These are phyloP conservation scores for Spea bombifrons DNA, from an alignment of 2,113 vertebrate species.

Conservation along the genomic window DNA sequence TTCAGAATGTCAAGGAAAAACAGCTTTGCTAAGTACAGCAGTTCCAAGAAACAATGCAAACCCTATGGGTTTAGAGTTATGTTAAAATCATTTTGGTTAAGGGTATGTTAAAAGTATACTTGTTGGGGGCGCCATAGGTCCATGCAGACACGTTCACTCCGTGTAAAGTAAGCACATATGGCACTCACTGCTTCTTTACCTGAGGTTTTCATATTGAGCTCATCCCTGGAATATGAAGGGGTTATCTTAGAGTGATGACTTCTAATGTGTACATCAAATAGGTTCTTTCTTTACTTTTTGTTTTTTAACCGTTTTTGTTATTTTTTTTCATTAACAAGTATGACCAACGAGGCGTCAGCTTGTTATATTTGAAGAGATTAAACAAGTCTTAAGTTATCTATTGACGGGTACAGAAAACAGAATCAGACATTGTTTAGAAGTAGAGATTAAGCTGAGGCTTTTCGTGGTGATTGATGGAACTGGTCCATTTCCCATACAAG, in stretches of 20 bases:
- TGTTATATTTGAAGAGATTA: conserved; percentile 63
- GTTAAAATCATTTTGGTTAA: too few species aligned
- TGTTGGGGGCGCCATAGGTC: too few species aligned
- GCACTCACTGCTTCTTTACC: too few species aligned
- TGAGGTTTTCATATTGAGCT: too few species aligned
- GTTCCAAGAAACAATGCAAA: too few species aligned
- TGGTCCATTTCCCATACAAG: conserved; percentile 55
- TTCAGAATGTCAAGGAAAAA: too few species aligned
- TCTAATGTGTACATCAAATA: conserved; percentile 57
- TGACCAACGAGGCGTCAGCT: conserved; percentile 56
- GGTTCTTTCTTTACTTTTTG: conserved; percentile 46
- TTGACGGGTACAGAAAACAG: conserved; percentile 53
- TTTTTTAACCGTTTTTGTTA: conserved; percentile 49
- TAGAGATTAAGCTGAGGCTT: conserved; percentile 58
- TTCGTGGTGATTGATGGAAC: conserved; percentile 66
- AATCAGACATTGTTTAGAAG: conserved; percentile 57
- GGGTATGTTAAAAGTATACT: too few species aligned
- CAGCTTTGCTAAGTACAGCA: too few species aligned
- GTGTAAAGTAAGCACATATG: too few species aligned
- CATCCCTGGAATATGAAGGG: neutral
- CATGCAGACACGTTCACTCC: too few species aligned
- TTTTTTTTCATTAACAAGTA: conserved; percentile 61
- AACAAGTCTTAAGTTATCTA: conserved; percentile 54
- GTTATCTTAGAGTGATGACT: conserved; percentile 44
- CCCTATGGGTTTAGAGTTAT: too few species aligned